phyloP scores from a whole-genome alignment of 2,113 vertebrate species.

The Ciconia maguari region DNA sequence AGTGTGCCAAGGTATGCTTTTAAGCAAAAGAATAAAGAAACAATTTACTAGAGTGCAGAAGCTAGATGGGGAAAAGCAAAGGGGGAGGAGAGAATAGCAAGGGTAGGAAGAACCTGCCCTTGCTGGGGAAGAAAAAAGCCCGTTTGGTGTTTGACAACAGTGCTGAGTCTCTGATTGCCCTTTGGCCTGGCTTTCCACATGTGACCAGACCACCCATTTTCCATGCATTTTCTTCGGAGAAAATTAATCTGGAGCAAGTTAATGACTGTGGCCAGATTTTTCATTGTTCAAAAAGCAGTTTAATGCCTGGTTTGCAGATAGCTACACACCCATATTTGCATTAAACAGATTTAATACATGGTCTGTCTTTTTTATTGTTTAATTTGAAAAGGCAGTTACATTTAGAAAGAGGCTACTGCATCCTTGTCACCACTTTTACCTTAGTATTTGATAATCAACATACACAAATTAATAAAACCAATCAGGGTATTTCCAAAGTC shows the following conservation, averaged over 20 bases:
- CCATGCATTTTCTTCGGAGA: background rate
- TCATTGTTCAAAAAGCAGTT: background rate
- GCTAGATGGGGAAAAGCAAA: background rate
- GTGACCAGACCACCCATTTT: background rate
- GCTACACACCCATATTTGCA: background rate
- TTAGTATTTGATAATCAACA: background rate
- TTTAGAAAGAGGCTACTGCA: background rate
- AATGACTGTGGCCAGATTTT: background rate
- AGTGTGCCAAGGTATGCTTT: constrained; percentile 4
- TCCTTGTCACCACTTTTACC: background rate
- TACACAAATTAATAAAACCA: background rate
- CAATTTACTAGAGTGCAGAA: constrained; percentile 15
- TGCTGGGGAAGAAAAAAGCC: background rate
- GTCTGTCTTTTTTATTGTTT: background rate
- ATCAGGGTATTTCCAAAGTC: background rate
- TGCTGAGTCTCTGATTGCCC: background rate
- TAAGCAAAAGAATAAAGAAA: constrained; percentile 40
- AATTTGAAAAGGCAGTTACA: background rate
- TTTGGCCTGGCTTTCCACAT: background rate
- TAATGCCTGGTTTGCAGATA: background rate
- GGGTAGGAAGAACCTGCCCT: background rate
- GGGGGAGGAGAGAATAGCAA: background rate
- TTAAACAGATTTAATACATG: background rate
- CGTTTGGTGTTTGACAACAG: background rate
- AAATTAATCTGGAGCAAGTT: background rate